These are phyloP conservation scores for Timandra comae DNA, from an alignment of 2,888 invertebrate genomes.

Conservation along the genomic window DNA sequence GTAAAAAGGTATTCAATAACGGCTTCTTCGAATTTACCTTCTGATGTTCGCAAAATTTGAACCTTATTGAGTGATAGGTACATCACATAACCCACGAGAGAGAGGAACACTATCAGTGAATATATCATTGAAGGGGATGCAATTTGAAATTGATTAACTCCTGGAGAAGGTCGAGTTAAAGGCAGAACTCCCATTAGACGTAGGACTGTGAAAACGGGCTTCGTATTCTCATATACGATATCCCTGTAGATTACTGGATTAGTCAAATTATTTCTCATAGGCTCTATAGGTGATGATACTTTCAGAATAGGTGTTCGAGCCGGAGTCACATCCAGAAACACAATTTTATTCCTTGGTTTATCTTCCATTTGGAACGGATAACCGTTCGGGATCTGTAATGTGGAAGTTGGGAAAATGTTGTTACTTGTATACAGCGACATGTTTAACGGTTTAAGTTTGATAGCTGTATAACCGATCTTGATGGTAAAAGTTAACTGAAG, in stretches of 20 bases:
- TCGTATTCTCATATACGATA: slow-evolving; percentile 65
- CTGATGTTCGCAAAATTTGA: slow-evolving; percentile 76
- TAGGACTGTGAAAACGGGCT: slow-evolving; percentile 58
- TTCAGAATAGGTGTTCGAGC: slow-evolving; percentile 43
- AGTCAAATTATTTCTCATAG: slow-evolving; percentile 50
- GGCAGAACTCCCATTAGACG: slow-evolving; percentile 80
- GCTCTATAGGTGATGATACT: slow-evolving; percentile 41
- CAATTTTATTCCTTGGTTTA: slow-evolving; percentile 44
- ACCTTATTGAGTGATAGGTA: slow-evolving; percentile 80
- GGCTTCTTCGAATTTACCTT: slow-evolving; percentile 84
- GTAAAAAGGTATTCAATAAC: slow-evolving; percentile 85
- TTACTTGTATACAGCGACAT: slow-evolving; percentile 54
- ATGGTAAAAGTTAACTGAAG: slow-evolving; percentile 28
- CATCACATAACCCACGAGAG: slow-evolving; percentile 72
- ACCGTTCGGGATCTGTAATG: slow-evolving; percentile 48
- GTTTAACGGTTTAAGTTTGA: slow-evolving; percentile 17
- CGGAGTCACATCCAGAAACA: slow-evolving; percentile 64
- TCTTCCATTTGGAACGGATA: slow-evolving; percentile 41
- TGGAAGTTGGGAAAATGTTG: slow-evolving; percentile 37
- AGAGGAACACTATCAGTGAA: slow-evolving; percentile 67
- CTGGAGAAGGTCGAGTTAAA: slow-evolving; percentile 66
- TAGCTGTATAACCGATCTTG: slow-evolving; percentile 18
- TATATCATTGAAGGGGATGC: slow-evolving; percentile 77
- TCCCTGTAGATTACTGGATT: slow-evolving; percentile 50
- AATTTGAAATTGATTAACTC: slow-evolving; percentile 64